Percentiles rank a stretch among this genome's conserved stretches.
These are phyloP conservation scores for Probosciger aterrimus DNA, from an alignment of 2,113 vertebrate genomes.

Conservation along the genomic window DNA sequence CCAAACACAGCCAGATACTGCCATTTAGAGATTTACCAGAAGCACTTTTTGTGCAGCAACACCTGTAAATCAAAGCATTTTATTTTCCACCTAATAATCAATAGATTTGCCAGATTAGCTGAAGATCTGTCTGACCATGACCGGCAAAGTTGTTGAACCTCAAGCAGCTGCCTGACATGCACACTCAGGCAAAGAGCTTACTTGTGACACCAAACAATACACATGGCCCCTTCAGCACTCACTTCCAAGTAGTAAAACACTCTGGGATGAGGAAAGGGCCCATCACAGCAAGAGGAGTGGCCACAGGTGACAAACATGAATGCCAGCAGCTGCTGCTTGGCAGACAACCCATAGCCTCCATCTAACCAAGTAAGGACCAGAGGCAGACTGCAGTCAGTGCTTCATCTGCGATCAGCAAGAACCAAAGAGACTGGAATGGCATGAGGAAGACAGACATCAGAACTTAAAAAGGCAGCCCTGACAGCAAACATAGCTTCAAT, in stretches of 20 bases:
- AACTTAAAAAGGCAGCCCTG: neutral
- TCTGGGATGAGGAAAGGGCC: neutral
- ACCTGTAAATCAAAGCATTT: slow-evolving; percentile 32
- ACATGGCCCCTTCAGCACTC: fast-evolving
- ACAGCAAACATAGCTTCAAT: neutral
- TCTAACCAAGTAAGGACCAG: neutral
- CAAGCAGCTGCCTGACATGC: neutral
- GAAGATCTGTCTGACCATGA: neutral
- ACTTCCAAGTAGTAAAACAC: neutral
- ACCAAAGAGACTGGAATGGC: neutral
- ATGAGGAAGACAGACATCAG: neutral
- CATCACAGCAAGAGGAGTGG: neutral
- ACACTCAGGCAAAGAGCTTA: neutral
- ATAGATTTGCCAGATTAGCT: slow-evolving; percentile 23
- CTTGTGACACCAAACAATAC: neutral
- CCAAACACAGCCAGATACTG: neutral
- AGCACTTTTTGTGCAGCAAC: neutral
- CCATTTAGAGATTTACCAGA: neutral
- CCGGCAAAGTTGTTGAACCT: neutral
- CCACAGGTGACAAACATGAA: neutral
- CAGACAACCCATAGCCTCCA: neutral
- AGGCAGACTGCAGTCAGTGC: neutral
- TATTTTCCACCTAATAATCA: slow-evolving; percentile 12
- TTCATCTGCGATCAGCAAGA: neutral
- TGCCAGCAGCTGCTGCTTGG: neutral